Evolutionary conservation across 2,797 vertebrate genomes (phyloP).

Genomic region (Threskiornis aethiopicus): DNA sequence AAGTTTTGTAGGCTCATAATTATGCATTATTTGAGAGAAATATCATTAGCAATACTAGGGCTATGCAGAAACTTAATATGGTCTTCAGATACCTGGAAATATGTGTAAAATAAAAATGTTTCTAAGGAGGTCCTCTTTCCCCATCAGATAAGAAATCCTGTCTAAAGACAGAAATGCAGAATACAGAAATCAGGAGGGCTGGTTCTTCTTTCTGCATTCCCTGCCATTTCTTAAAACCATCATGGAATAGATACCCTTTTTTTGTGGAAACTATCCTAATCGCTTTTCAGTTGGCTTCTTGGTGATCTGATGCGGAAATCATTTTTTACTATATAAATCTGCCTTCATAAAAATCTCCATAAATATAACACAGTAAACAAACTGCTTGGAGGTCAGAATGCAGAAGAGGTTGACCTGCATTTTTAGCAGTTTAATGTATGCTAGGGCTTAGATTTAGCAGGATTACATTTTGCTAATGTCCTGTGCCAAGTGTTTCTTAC

Average conservation of each 20-base stretch:
- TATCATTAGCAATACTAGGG: neutral
- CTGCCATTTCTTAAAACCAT: neutral
- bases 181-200: neutral
- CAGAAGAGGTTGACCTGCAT: neutral
- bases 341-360: neutral
- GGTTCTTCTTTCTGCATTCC: neutral
- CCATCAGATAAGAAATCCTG: neutral
- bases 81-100: neutral
- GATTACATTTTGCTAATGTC: neutral
- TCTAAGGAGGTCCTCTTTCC: neutral
- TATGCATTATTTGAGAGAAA: neutral
- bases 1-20: constrained; percentile 37
- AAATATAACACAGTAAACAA: neutral
- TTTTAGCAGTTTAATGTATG: neutral
- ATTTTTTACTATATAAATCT: neutral
- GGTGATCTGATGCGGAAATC: neutral
- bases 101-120: neutral
- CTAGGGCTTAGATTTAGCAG: neutral
- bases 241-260: neutral
- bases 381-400: neutral
- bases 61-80: neutral
- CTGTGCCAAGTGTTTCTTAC: neutral
- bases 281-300: neutral
- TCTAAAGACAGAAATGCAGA: neutral
- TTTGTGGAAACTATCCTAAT: neutral